Conservation (phyloP, 2,888 invertebrate species). For the Drosophila lutescens region DNA sequence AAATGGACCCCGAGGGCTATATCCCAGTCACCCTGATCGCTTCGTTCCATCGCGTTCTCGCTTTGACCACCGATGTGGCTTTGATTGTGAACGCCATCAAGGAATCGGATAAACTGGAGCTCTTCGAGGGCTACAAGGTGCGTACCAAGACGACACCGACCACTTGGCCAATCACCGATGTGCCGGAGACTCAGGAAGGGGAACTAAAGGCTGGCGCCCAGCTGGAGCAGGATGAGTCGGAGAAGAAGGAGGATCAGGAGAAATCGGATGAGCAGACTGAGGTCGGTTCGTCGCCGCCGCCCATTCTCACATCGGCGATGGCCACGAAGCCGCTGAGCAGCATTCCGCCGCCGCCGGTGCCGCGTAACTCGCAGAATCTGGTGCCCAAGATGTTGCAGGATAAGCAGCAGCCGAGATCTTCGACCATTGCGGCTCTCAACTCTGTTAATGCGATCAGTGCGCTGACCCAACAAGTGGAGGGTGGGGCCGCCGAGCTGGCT, state of each 20-base stretch:
- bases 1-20: conserved; percentile 98
- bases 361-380: conserved; percentile 86
- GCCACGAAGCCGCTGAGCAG: conserved; percentile 86
- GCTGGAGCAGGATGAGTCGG: conserved; percentile 3
- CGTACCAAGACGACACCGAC: conserved; percentile 92
- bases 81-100: conserved; percentile 93
- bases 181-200: conserved; percentile 78
- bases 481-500: conserved; percentile 77
- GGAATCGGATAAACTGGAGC: conserved; percentile 93
- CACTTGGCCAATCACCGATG: conserved; percentile 94
- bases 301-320: conserved; percentile 84
- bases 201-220: conserved; percentile 9
- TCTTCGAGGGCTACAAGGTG: conserved; percentile 91
- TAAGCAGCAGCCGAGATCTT: conserved; percentile 59
- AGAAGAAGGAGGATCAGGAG: conserved; percentile 6
- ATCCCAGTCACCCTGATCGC: conserved; percentile 97
- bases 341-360: conserved; percentile 89
- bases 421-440: conserved; percentile 45
- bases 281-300: conserved; percentile 61
- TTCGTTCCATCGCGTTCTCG: conserved; percentile 96
- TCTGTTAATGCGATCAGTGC: conserved; percentile 79
- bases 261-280: conserved; percentile 53
- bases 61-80: conserved; percentile 92
- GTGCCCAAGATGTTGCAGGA: conserved; percentile 75
- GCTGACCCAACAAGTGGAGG: conserved; percentile 80